A percentile compares a stretch with the other conserved stretches of the same genome.
Evolutionary conservation across 2,797 vertebrate genomes (phyloP).

Genomic region (Sebastes glaucus): DNA sequence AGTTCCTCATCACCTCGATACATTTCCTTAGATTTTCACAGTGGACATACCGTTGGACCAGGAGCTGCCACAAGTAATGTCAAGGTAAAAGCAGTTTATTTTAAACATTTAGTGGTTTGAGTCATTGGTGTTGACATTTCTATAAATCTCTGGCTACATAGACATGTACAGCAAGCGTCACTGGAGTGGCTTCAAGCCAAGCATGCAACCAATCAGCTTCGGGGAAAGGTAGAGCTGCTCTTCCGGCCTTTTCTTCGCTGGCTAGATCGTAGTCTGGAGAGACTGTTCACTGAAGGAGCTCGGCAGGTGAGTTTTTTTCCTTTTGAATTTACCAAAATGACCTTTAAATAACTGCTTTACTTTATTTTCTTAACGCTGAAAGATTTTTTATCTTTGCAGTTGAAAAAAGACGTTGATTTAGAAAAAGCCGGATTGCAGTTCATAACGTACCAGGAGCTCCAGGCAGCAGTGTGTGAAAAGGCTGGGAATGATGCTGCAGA

Average conservation of each 20-base stretch:
- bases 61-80: conserved; percentile 83
- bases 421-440: conserved; percentile 86
- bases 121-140: background rate
- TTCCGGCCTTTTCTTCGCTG: conserved; percentile 86
- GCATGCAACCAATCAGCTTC: conserved; percentile 85
- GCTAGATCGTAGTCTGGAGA: conserved; percentile 88
- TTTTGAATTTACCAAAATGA: background rate
- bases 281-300: conserved; percentile 86
- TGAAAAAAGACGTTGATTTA: conserved; percentile 85
- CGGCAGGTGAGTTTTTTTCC: conserved; percentile 75
- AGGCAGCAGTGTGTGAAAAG: conserved; percentile 72
- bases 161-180: conserved; percentile 80
- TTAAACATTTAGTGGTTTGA: background rate
- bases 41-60: conserved; percentile 85
- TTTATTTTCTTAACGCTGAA: background rate
- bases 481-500: background rate
- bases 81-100: conserved; percentile 71
- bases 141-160: conserved; percentile 42
- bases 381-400: conserved; percentile 57
- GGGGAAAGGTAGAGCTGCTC: conserved; percentile 86
- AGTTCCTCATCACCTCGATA: background rate
- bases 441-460: conserved; percentile 84
- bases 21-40: conserved; percentile 80
- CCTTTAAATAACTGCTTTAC: background rate
- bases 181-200: conserved; percentile 86